Conservation (phyloP, 2,797 vertebrate species). For the Eospalax fontanierii region DNA sequence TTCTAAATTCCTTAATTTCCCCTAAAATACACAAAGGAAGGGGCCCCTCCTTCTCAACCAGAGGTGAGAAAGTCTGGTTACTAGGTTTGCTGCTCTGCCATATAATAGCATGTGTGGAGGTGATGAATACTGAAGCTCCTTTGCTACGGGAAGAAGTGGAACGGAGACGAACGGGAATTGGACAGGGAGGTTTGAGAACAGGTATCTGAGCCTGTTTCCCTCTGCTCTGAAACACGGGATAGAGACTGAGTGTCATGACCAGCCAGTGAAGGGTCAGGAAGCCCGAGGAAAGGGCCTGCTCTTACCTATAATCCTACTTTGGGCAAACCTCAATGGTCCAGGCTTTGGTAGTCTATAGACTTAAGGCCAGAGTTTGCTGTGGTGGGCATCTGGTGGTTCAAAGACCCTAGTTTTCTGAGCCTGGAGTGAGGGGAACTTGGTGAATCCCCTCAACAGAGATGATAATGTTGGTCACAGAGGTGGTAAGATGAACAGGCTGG, state of each 20-base stretch:
- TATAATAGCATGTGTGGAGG: not conserved
- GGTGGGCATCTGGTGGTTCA: not conserved
- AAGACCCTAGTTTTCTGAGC: not conserved
- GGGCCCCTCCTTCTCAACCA: conserved; percentile 35
- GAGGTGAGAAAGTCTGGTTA: conserved; percentile 48
- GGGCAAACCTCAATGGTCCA: not conserved
- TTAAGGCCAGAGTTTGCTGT: not conserved
- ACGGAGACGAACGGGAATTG: not conserved
- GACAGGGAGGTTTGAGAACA: not conserved
- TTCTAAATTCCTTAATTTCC: conserved; percentile 79
- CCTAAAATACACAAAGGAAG: conserved; percentile 75
- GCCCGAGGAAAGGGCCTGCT: not conserved
- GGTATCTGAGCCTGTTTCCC: not conserved
- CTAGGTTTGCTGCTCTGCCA: not conserved
- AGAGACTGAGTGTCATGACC: not conserved
- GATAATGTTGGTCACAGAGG: not conserved
- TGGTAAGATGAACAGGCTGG: not conserved
- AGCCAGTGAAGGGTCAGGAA: not conserved
- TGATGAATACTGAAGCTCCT: not conserved
- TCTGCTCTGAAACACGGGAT: not conserved
- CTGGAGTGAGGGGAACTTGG: not conserved
- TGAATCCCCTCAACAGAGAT: not conserved
- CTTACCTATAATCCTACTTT: not conserved
- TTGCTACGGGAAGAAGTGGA: not conserved
- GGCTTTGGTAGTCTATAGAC: not conserved